These are phyloP conservation scores for Drosophila athabasca DNA, from an alignment of 1,140 invertebrate species.

Conservation along the genomic window DNA sequence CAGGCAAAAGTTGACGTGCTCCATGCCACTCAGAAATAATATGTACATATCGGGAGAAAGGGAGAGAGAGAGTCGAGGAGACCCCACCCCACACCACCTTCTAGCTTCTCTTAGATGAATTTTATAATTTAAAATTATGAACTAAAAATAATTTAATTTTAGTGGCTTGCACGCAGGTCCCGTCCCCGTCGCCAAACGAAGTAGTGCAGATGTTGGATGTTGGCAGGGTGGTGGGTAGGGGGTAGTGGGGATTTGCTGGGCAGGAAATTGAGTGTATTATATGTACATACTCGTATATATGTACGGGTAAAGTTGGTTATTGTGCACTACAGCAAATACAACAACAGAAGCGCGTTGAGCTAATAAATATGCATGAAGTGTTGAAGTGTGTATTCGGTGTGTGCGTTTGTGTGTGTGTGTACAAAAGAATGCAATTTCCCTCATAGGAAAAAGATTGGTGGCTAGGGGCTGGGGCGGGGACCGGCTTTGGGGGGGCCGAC, in stretches of 20 bases:
- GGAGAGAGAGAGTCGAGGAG: too few species aligned
- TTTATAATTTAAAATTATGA: slow-evolving; percentile 81
- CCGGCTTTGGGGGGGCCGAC: background rate
- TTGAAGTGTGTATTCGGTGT: slow-evolving; percentile 2
- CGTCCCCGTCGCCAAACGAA: background rate
- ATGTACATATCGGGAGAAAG: background rate
- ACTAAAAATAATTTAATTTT: slow-evolving; percentile 80
- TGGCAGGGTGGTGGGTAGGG: background rate
- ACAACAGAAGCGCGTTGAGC: slow-evolving; percentile 75
- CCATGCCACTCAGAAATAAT: slow-evolving; percentile 40
- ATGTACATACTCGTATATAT: slow-evolving; percentile 23
- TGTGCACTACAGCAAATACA: slow-evolving; percentile 64
- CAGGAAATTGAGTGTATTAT: slow-evolving; percentile 73
- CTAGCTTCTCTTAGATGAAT: slow-evolving; percentile 43
- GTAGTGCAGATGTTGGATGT: slow-evolving; percentile 5
- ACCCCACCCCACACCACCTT: background rate
- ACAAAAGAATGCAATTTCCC: slow-evolving; percentile 71
- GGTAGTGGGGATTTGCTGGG: slow-evolving; percentile 9
- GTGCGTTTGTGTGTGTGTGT: slow-evolving; percentile 54
- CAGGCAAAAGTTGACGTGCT: slow-evolving; percentile 51
- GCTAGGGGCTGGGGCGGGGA: too few species aligned
- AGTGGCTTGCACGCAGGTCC: slow-evolving; percentile 71
- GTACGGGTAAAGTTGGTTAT: slow-evolving; percentile 46
- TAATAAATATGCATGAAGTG: slow-evolving; percentile 80
- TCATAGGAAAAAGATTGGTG: background rate